Percentiles rank a stretch among this genome's conserved stretches.
Evolutionary conservation across 2,113 vertebrate genomes (phyloP).

Genomic region (Todiramphus chloris): DNA sequence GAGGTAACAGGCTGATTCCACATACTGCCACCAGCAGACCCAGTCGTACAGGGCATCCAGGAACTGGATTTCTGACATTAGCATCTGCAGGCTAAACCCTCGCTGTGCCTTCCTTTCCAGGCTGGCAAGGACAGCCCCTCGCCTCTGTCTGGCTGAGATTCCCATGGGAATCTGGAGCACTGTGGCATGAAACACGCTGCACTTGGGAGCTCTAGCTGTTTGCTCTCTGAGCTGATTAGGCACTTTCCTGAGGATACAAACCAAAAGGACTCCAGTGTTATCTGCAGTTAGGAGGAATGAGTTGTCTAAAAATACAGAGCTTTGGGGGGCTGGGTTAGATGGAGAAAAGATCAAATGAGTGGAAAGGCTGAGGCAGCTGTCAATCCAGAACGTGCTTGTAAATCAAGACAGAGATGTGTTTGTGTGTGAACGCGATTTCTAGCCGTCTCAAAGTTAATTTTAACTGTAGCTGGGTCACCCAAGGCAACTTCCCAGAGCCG

Average conservation of each 20-base stretch:
- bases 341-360: background rate
- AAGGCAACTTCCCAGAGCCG: conserved; percentile 13
- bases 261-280: background rate
- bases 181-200: accelerated
- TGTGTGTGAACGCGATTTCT: background rate
- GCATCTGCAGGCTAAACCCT: background rate
- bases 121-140: background rate
- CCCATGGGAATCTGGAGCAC: background rate
- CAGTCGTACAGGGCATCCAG: background rate
- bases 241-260: background rate
- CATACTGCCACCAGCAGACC: background rate
- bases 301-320: background rate
- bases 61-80: background rate
- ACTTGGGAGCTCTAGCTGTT: background rate
- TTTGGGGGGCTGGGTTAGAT: background rate
- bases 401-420: background rate
- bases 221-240: background rate
- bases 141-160: background rate
- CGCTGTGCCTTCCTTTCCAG: background rate
- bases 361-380: conserved; percentile 2
- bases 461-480: conserved; percentile 12
- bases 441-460: conserved; percentile 2
- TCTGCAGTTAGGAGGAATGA: background rate
- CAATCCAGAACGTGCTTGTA: background rate
- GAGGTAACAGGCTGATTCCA: background rate